A percentile compares a stretch with the other conserved stretches of the same genome.
Evolutionary conservation across 2,113 vertebrate species (phyloP).

Genomic region (Bostrychus sinensis): DNA sequence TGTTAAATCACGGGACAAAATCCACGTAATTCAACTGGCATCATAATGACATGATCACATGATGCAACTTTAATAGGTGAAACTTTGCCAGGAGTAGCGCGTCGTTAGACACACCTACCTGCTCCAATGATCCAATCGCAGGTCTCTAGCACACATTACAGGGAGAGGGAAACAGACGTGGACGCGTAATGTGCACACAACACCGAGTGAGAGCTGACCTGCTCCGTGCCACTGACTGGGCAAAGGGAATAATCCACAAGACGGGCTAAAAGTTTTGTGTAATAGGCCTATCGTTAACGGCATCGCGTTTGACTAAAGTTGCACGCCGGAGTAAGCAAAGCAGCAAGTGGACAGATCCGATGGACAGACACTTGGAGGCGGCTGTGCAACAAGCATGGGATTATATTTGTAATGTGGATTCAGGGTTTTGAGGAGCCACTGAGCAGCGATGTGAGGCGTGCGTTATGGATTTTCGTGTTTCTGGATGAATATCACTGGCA

Average conservation of each 20-base stretch:
- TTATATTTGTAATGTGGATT: constrained; percentile 81
- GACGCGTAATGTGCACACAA: constrained; percentile 22
- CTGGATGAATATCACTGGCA: constrained; percentile 79
- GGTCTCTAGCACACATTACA: constrained; percentile 10
- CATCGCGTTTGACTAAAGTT: constrained; percentile 54
- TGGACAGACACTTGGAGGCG: constrained; percentile 67
- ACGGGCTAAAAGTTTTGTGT: constrained; percentile 36
- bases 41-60: constrained; percentile 23
- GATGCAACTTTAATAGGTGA: constrained; percentile 22
- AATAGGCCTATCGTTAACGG: constrained; percentile 23
- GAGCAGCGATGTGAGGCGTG: constrained; percentile 78
- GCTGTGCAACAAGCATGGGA: constrained; percentile 74
- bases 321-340: constrained; percentile 44
- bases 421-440: constrained; percentile 64
- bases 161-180: constrained; percentile 18
- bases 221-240: constrained; percentile 38
- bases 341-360: constrained; percentile 46
- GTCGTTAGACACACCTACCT: constrained; percentile 53
- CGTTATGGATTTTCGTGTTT: constrained; percentile 79
- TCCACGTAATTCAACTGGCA: background rate
- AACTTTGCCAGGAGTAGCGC: constrained; percentile 19
- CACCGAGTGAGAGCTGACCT: constrained; percentile 17
- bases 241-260: constrained; percentile 7
- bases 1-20: background rate
- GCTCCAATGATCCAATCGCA: constrained; percentile 11